These are phyloP conservation scores for Crocodylus rhombifer DNA, from an alignment of 2,797 vertebrate species.

Conservation along the genomic window DNA sequence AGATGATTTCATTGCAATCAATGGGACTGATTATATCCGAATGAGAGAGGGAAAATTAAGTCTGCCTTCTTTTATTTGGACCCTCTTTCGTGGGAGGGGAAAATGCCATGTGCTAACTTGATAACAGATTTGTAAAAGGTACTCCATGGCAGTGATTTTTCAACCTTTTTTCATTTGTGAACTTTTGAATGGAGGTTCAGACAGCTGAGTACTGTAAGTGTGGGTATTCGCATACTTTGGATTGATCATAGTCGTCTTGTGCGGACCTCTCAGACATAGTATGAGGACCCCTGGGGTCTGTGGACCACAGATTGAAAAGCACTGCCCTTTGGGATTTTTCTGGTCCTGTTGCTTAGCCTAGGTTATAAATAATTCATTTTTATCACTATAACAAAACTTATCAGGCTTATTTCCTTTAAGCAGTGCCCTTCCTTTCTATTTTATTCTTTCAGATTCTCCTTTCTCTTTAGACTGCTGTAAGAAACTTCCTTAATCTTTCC, in stretches of 20 bases:
- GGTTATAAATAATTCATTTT: background rate
- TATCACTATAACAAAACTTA: slow-evolving; percentile 17
- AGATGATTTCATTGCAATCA: slow-evolving; percentile 48
- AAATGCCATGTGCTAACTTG: background rate
- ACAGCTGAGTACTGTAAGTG: no score
- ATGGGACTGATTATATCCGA: background rate
- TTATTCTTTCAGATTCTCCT: slow-evolving; percentile 21
- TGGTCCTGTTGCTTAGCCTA: background rate
- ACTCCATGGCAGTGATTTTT: no score
- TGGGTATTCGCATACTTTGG: no score
- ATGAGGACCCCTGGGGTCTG: no score
- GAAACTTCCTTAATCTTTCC: slow-evolving; percentile 72
- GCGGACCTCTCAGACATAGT: no score
- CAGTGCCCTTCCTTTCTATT: background rate
- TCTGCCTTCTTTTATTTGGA: background rate
- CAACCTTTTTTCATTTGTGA: no score
- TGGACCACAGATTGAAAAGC: no score
- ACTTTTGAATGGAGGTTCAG: no score
- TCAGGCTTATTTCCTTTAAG: slow-evolving; percentile 5
- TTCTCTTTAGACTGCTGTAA: slow-evolving; percentile 45
- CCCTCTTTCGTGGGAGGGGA: background rate
- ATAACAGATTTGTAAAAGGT: no score
- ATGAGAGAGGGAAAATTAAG: background rate
- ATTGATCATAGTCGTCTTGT: no score
- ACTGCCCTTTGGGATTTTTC: no score